Percentiles rank a stretch among this genome's conserved stretches.
phyloP scores from a whole-genome alignment of 1,140 invertebrate genomes.

The Bombus sylvicola region DNA sequence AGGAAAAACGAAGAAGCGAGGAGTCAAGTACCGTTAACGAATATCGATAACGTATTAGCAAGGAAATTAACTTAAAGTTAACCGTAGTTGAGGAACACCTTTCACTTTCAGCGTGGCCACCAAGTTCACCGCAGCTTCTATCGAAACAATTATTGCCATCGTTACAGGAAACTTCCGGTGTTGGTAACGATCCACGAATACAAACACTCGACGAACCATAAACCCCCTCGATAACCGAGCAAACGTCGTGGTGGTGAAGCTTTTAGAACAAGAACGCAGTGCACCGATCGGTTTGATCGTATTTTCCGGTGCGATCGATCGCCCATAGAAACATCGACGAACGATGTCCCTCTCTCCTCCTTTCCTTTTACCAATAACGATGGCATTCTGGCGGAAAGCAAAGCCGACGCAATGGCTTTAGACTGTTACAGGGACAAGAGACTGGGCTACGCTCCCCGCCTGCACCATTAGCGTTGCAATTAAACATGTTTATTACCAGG shows the following conservation, averaged over 20 bases:
- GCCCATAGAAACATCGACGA: slow-evolving; percentile 45
- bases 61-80: background rate
- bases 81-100: background rate
- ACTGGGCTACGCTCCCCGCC: slow-evolving; percentile 24
- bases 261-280: slow-evolving; percentile 47
- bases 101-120: background rate
- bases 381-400: slow-evolving; percentile 44
- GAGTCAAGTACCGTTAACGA: background rate
- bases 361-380: slow-evolving; percentile 51
- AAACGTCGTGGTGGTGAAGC: slow-evolving; percentile 45
- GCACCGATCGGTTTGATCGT: slow-evolving; percentile 57
- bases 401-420: slow-evolving; percentile 43
- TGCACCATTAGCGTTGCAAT: slow-evolving; percentile 69
- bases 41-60: background rate
- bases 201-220: slow-evolving; percentile 44
- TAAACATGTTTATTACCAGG: slow-evolving; percentile 74
- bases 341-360: slow-evolving; percentile 33
- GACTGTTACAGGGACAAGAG: slow-evolving; percentile 45
- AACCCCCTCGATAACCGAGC: slow-evolving; percentile 54
- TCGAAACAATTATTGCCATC: slow-evolving; percentile 30
- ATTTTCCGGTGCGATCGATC: slow-evolving; percentile 57
- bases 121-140: slow-evolving; percentile 3
- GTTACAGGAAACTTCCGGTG: slow-evolving; percentile 38
- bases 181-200: slow-evolving; percentile 29
- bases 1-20: background rate